These are phyloP conservation scores for Zaprionus vittiger DNA, from an alignment of 1,140 invertebrate genomes.

Conservation along the genomic window DNA sequence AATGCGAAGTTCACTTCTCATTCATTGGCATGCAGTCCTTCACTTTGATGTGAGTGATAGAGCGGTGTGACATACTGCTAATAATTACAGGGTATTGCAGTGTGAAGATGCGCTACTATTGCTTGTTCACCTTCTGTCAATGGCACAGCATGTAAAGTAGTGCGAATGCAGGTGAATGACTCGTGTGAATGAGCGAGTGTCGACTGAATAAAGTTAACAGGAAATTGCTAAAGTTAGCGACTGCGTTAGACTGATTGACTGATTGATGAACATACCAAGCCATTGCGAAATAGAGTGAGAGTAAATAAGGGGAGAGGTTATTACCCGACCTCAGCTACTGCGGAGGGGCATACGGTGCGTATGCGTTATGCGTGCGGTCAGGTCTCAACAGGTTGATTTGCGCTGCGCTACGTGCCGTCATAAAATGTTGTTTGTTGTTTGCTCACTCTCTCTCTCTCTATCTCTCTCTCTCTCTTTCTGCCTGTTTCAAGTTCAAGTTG, in stretches of 20 bases:
- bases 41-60: no score
- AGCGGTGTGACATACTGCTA: not conserved
- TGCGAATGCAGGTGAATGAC: conserved; percentile 40
- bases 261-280: conserved; percentile 21
- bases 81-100: not conserved
- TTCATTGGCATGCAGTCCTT: not conserved
- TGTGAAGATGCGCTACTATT: not conserved
- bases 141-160: conserved; percentile 18
- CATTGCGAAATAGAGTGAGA: conserved; percentile 8
- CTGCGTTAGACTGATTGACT: not conserved
- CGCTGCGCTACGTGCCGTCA: conserved; percentile 18
- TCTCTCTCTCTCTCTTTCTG: not conserved
- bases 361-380: conserved; percentile 44
- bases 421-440: conserved; percentile 20
- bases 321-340: conserved; percentile 26
- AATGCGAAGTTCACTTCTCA: no score
- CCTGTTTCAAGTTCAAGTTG: conserved; percentile 77
- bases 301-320: conserved; percentile 39
- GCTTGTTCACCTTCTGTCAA: not conserved
- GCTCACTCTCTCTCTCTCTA: conserved; percentile 14
- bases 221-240: conserved; percentile 35
- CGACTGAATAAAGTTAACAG: conserved; percentile 8
- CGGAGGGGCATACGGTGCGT: conserved; percentile 37
- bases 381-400: conserved; percentile 63
- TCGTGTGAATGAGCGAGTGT: conserved; percentile 5